phyloP scores from a whole-genome alignment of 2,888 invertebrate species.

The Arenicola marina region DNA sequence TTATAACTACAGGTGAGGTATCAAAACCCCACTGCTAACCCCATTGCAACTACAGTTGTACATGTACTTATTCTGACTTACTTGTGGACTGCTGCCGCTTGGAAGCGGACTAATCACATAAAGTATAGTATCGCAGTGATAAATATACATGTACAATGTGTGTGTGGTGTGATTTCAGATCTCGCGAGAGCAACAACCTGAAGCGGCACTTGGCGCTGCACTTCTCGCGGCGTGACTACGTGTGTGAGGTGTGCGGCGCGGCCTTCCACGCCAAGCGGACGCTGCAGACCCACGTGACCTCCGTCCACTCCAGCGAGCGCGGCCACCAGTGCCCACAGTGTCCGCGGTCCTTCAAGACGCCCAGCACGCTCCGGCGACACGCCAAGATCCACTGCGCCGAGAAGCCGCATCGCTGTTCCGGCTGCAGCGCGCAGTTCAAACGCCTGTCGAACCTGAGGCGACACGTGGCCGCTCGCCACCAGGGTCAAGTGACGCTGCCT shows the following conservation, averaged over 20 bases:
- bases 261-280: constrained; percentile 59
- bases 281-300: constrained; percentile 56
- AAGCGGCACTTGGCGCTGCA: constrained; percentile 57
- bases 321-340: constrained; percentile 49
- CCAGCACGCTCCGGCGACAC: constrained; percentile 41
- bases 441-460: constrained; percentile 43
- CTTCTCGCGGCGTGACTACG: constrained; percentile 49
- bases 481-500: constrained; percentile 39
- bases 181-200: constrained; percentile 50
- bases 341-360: constrained; percentile 45
- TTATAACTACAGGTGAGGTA: too few species aligned
- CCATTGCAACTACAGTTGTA: constrained; percentile 57
- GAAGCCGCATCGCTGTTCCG: constrained; percentile 40
- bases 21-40: constrained; percentile 47
- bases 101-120: too few species aligned
- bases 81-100: too few species aligned
- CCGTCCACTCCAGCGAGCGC: constrained; percentile 56
- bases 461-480: constrained; percentile 43
- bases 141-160: too few species aligned
- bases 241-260: constrained; percentile 60
- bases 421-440: constrained; percentile 42
- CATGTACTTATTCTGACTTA: too few species aligned
- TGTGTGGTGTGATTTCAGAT: too few species aligned
- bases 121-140: too few species aligned
- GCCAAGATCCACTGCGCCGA: constrained; percentile 36